Evolutionary conservation across 2,888 invertebrate genomes (phyloP), one percentile per base, ranked within the genome.

Genomic region (Trissoscelio sp.): DNA sequence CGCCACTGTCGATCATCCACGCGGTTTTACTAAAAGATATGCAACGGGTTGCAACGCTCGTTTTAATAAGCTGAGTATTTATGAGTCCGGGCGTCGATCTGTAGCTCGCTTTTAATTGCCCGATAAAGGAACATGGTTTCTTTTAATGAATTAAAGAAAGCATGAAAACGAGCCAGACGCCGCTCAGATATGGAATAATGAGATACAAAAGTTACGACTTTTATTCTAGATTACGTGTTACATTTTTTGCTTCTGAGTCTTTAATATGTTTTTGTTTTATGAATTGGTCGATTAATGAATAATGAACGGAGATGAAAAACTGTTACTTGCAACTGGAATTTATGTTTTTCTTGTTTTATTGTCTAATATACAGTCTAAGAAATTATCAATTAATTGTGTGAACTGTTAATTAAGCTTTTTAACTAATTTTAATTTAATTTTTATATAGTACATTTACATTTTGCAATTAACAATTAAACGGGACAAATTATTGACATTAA

Each of bases 31-130:
- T 48, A 31, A 69, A 69, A 69, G 62, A 62, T 69, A 67, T 55
- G 64, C 57, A 66, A 58, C 73, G 66, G 42, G 24, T 24, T 24
- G 24, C 53, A 42, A 18, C 57, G 51, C 46, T 44, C 55, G 73
- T 53, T 73, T 79, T 79, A 79, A 79, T 73, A 72, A 79, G 79
- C 73, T 20, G 16, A 55, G 62, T 64, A 69, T 67, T 67, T 79
- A 73, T 20, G 58, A 66, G 44, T 11, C 4, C 37, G 48, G 39
- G 28, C 48, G 39, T 12, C 66, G 37, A 64, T 60, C 20, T 22
- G 70, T 39, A 20, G 28, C 18, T 34, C 34, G 42, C n/a, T 39
- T 67, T 67, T 58, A 75, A 75, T 75, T 67, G 66, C 28, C 39
- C 39, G 53, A 62, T 62, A 60, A 62, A 60, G 42, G 31, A 24